These are phyloP conservation scores for Macrosiphum euphorbiae DNA, from an alignment of 2,888 invertebrate genomes.

Conservation along the genomic window DNA sequence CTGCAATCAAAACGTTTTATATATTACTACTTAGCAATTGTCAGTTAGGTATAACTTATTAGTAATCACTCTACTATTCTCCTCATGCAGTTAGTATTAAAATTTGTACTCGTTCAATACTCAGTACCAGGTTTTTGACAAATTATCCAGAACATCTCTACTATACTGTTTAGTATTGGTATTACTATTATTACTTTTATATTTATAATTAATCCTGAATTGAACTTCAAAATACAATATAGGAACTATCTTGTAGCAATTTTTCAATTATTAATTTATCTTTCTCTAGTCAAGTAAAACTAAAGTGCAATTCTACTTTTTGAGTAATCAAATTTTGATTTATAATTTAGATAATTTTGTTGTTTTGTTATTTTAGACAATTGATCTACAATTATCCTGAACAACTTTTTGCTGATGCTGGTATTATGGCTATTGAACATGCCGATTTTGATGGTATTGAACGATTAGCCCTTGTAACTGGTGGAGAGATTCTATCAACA, in stretches of 20 bases:
- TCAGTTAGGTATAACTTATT: no score
- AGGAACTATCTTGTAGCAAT: neutral
- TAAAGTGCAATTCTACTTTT: neutral
- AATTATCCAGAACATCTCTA: no score
- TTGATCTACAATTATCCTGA: conserved; percentile 99
- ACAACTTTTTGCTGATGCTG: conserved; percentile 98
- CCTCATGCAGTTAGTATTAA: no score
- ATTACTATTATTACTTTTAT: neutral
- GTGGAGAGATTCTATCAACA: conserved; percentile 98
- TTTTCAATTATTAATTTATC: neutral
- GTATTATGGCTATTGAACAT: conserved; percentile 99
- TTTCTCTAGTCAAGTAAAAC: neutral
- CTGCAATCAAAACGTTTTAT: no score
- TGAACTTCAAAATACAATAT: neutral
- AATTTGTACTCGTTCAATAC: no score
- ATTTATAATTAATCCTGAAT: neutral
- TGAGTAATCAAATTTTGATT: neutral
- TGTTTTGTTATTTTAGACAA: conserved; percentile 76
- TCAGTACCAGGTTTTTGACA: no score
- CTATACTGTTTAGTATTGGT: no score
- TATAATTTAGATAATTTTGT: neutral
- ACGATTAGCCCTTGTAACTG: conserved; percentile 94
- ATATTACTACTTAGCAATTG: no score
- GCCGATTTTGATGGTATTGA: conserved; percentile 99
- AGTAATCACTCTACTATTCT: no score